Conservation (phyloP, 2,113 vertebrate species). For the Mugil cephalus region DNA sequence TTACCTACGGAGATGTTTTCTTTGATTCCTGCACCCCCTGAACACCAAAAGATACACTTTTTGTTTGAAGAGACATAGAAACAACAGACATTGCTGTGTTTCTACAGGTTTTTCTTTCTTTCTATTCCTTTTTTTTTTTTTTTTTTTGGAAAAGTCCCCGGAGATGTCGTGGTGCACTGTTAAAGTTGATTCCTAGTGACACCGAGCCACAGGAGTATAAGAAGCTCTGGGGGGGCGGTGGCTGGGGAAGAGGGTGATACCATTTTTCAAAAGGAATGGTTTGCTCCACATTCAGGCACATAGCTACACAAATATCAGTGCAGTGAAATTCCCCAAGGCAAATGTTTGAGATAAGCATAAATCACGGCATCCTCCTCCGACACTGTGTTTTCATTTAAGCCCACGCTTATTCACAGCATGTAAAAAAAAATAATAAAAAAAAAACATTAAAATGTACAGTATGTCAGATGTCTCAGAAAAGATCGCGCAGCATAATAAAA, state of each 20-base stretch:
- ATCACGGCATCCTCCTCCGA: neutral
- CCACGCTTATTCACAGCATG: neutral
- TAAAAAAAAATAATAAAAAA: neutral
- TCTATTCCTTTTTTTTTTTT: neutral
- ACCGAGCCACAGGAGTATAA: slow-evolving; percentile 35
- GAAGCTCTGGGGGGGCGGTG: slow-evolving; percentile 2
- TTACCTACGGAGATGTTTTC: slow-evolving; percentile 56
- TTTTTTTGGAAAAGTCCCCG: slow-evolving; percentile 20
- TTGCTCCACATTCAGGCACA: neutral
- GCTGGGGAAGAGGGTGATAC: neutral
- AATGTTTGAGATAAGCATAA: neutral
- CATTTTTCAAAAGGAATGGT: neutral
- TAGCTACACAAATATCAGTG: neutral
- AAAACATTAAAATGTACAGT: slow-evolving; percentile 23
- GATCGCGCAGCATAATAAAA: slow-evolving; percentile 9
- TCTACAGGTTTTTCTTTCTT: slow-evolving; percentile 20
- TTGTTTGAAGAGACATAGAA: slow-evolving; percentile 31
- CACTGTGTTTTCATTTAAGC: neutral
- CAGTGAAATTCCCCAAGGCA: neutral
- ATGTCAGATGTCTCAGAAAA: neutral
- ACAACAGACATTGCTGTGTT: slow-evolving; percentile 35
- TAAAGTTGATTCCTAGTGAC: slow-evolving; percentile 64
- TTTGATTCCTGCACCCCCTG: slow-evolving; percentile 54
- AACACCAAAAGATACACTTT: neutral
- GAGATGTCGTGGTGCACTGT: slow-evolving; percentile 29